phyloP scores from a whole-genome alignment of 2,797 vertebrate species.

The Mus minutoides region DNA sequence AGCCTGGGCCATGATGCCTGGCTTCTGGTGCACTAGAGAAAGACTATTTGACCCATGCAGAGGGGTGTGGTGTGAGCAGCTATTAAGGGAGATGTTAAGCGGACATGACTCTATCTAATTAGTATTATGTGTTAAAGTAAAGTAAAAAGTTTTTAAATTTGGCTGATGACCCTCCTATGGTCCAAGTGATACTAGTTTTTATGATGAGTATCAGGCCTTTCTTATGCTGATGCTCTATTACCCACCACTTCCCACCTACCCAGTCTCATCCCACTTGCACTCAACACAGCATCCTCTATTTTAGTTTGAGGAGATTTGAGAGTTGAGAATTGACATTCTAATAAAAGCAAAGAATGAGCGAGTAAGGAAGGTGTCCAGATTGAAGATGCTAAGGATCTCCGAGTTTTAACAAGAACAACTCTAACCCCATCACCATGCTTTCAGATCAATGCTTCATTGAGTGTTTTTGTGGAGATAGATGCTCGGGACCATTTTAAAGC shows the following conservation, averaged over 20 bases:
- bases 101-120: neutral
- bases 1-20: neutral
- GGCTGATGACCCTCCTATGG: neutral
- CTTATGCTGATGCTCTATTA: neutral
- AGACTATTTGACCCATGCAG: neutral
- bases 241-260: neutral
- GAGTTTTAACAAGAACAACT: conserved; percentile 33
- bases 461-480: neutral
- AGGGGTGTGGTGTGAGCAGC: neutral
- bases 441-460: neutral
- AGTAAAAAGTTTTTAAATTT: neutral
- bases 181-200: neutral
- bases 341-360: neutral
- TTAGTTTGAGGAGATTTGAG: neutral
- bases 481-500: neutral
- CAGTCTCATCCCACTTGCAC: neutral
- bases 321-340: neutral
- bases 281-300: neutral
- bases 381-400: neutral
- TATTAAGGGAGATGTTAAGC: neutral
- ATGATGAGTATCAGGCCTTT: neutral
- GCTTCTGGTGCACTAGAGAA: neutral
- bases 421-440: neutral
- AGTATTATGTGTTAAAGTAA: neutral
- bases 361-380: neutral